phyloP scores from a whole-genome alignment of 2,888 invertebrate genomes.

The Drosophila setosimentum region DNA sequence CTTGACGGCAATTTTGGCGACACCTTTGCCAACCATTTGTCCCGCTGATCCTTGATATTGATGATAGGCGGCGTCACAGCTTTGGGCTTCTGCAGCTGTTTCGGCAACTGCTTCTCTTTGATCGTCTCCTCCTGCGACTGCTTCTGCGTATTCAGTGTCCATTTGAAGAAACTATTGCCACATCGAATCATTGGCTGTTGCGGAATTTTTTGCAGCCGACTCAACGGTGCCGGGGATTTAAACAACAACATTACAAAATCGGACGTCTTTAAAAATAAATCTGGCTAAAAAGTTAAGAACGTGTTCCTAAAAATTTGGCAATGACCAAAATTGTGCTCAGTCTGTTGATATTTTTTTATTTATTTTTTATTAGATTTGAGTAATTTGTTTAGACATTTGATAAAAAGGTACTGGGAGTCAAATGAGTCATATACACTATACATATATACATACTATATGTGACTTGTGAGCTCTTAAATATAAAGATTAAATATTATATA shows the following conservation, averaged over 20 bases:
- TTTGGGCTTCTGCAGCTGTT: slow-evolving; percentile 8
- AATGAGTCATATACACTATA: no score
- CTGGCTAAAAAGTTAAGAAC: slow-evolving; percentile 17
- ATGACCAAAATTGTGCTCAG: slow-evolving; percentile 18
- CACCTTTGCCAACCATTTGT: slow-evolving; percentile 72
- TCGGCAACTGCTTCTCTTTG: neutral
- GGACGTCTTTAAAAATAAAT: neutral
- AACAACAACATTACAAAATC: slow-evolving; percentile 34
- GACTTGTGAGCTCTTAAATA: neutral
- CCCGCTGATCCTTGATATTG: slow-evolving; percentile 60
- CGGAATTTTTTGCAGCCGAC: neutral
- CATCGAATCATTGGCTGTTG: neutral
- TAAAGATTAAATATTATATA: neutral
- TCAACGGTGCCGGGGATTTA: slow-evolving; percentile 3
- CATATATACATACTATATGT: no score
- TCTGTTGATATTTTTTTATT: neutral
- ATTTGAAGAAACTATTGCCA: slow-evolving; percentile 55
- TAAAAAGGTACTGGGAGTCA: neutral
- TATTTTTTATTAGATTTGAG: neutral
- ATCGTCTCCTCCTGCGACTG: neutral
- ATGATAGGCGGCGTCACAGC: slow-evolving; percentile 1
- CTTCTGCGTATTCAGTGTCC: slow-evolving; percentile 16
- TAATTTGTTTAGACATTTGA: neutral
- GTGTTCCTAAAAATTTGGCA: slow-evolving; percentile 22
- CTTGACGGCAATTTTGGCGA: slow-evolving; percentile 45